Evolutionary conservation across 2,888 invertebrate species (phyloP).

Genomic region (Orgyia antiqua): DNA sequence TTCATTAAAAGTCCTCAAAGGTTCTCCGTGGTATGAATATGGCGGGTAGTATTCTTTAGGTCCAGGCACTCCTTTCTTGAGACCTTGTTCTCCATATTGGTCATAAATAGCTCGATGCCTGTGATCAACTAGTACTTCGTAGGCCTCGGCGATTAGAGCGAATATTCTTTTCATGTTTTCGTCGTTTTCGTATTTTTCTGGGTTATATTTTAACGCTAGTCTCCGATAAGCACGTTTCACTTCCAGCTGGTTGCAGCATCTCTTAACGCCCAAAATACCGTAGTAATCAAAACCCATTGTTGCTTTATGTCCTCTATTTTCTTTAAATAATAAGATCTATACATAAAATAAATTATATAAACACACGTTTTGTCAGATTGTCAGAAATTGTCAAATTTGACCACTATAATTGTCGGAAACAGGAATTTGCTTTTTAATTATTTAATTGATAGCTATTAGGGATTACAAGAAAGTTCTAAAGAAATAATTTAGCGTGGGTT

Average conservation of each 20-base stretch:
- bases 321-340: background rate
- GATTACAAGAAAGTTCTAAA: no score
- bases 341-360: background rate
- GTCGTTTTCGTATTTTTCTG: conserved; percentile 70
- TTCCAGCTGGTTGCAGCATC: conserved; percentile 80
- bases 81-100: conserved; percentile 92
- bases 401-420: background rate
- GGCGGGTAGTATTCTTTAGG: conserved; percentile 82
- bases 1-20: conserved; percentile 84
- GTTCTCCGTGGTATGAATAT: conserved; percentile 89
- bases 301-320: background rate
- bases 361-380: background rate
- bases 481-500: no score
- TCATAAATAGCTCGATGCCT: conserved; percentile 87
- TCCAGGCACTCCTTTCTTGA: conserved; percentile 88
- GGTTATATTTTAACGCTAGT: conserved; percentile 78
- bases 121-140: conserved; percentile 85
- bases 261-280: conserved; percentile 83
- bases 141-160: conserved; percentile 85
- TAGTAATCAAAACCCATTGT: conserved; percentile 88
- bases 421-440: background rate
- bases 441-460: no score
- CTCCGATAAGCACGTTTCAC: conserved; percentile 84
- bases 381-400: conserved; percentile 3
- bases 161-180: conserved; percentile 76